Conservation (phyloP, 2,888 invertebrate species). For the Microctonus brassicae region DNA sequence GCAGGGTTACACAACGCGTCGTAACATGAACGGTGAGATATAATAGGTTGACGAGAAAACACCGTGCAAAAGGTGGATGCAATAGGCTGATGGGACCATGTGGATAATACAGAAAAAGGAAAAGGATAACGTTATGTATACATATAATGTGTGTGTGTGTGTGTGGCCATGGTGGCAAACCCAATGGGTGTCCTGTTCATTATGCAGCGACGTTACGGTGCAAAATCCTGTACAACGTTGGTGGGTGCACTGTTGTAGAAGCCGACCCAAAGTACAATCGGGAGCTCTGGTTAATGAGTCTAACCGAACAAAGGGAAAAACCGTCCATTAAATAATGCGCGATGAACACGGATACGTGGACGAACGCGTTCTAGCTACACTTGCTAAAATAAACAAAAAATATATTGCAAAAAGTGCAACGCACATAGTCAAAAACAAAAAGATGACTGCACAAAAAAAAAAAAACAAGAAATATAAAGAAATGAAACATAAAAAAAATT, state of each 20-base stretch:
- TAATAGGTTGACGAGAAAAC: slow-evolving; percentile 61
- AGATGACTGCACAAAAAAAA: too few species aligned
- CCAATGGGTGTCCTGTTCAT: slow-evolving; percentile 63
- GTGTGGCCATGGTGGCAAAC: slow-evolving; percentile 25
- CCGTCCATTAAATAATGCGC: slow-evolving; percentile 67
- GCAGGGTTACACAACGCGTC: slow-evolving; percentile 61
- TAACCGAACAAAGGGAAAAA: slow-evolving; percentile 66
- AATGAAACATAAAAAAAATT: too few species aligned
- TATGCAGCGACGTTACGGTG: slow-evolving; percentile 63
- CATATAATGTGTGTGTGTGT: too few species aligned
- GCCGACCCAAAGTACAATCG: slow-evolving; percentile 65
- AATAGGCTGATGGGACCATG: slow-evolving; percentile 38
- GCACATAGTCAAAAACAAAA: too few species aligned
- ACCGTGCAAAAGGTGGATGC: slow-evolving; percentile 29
- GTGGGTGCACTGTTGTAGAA: slow-evolving; percentile 55
- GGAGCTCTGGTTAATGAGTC: slow-evolving; percentile 65
- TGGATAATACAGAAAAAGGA: slow-evolving; percentile 40
- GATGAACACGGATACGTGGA: slow-evolving; percentile 49
- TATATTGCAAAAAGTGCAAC: too few species aligned
- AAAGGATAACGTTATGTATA: slow-evolving; percentile 23
- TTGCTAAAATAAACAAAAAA: slow-evolving; percentile 27
- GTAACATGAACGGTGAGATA: slow-evolving; percentile 65
- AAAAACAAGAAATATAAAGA: too few species aligned
- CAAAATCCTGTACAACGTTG: slow-evolving; percentile 46
- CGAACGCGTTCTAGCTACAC: not conserved